Conservation (phyloP, 2,113 vertebrate genomes). For the Miniopterus natalensis region DNA sequence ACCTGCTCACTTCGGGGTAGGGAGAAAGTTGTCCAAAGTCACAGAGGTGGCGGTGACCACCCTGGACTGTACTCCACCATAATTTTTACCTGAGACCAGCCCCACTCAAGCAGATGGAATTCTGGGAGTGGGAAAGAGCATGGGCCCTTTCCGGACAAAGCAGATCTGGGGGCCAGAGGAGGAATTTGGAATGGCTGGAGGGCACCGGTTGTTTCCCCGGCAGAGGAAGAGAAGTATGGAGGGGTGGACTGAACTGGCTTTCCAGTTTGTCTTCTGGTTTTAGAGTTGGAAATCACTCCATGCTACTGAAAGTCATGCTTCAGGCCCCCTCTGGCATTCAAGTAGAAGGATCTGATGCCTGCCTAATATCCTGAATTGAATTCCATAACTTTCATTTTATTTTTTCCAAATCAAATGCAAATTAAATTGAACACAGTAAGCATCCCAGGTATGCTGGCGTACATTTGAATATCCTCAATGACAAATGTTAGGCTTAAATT, state of each 20-base stretch:
- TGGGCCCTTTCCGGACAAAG: background rate
- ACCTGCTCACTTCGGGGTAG: background rate
- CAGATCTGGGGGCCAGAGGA: background rate
- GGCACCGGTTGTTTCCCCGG: background rate
- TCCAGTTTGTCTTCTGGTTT: background rate
- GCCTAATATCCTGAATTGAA: background rate
- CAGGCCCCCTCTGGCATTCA: background rate
- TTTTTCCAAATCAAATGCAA: constrained; percentile 37
- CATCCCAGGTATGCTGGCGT: background rate
- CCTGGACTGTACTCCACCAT: background rate
- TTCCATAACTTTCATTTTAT: background rate
- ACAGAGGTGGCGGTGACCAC: background rate
- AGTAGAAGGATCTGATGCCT: background rate
- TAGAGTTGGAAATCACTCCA: background rate
- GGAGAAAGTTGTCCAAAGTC: background rate
- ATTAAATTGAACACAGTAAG: background rate
- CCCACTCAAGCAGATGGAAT: background rate
- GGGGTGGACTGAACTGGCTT: background rate
- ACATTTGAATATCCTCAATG: constrained; percentile 17
- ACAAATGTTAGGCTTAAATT: constrained; percentile 35
- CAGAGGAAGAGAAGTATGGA: background rate
- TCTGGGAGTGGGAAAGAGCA: background rate
- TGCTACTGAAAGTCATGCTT: background rate
- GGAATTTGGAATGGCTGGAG: background rate
- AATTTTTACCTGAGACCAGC: background rate